Base-by-base conservation (phyloP, 2,113 vertebrate genomes). In the Pelecanoides urinatrix region DNA sequence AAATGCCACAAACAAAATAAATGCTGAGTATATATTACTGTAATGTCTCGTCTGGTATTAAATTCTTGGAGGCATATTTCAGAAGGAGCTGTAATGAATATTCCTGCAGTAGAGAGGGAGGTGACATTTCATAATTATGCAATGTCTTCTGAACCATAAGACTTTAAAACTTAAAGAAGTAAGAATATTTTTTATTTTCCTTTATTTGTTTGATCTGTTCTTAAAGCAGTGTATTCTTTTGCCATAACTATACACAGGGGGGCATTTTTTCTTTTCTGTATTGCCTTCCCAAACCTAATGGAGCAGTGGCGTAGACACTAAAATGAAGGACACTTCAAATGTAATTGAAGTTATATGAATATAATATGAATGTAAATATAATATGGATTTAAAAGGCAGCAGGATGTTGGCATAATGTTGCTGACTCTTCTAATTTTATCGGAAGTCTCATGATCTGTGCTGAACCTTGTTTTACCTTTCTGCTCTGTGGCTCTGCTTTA, bases 391-490 rank as follows among this genome's bases (percentile, higher is more conserved):
- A 65, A 93, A 91, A 91, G 77, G 86, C 82, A 80, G 68, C 47
- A 76, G 71, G 88, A 74, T 93, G 92, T 93, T 67, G 71, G 79
- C 13, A 38, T 71, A 56, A 63, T 72, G 86, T 44, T 89, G 92
- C 92, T 84, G 94, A 81, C 88, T 93, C 65, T 78, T 88, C 76
- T 50, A 10, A 86, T 94, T 84, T 75, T 68, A 23, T 67, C 76
- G 17, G 26, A 3, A 21, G 47, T 27, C 55, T 79, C 65, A 11
- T 26, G 88, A 70, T 74, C 82, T 38, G 0, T 47, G 71, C 72
- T 88, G 90, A 95, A 53, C 82, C 61, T 29, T 81, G 32, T 9
- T 14, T 79, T 73, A 47, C 87, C 66, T 85, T 62, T 79, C 77
- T 49, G 86, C 87, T 92, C 49, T 0, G 0, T 14, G 70, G 44